Evolutionary conservation across 2,797 vertebrate genomes (phyloP).

Genomic region (Danio kyathit): DNA sequence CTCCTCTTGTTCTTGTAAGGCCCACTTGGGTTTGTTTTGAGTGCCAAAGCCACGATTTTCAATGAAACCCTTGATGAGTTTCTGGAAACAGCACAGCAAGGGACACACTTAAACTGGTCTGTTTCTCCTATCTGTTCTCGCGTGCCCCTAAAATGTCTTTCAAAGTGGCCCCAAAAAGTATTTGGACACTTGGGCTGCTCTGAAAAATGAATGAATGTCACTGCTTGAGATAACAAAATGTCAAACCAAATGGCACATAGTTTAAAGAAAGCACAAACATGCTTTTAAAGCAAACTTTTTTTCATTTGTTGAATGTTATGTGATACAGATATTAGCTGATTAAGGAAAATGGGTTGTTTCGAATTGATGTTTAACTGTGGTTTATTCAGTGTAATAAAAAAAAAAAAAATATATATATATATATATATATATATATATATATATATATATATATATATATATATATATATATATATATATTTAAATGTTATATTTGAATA

Average conservation of each 20-base stretch:
- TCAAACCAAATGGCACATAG: neutral
- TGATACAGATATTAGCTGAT: neutral
- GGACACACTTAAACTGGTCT: conserved; percentile 2
- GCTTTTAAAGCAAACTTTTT: neutral
- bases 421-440: too few species aligned
- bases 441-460: too few species aligned
- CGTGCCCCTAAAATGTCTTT: conserved; percentile 13
- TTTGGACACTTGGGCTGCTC: neutral
- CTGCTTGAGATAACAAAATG: conserved; percentile 8
- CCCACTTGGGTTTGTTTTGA: conserved; percentile 9
- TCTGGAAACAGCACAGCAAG: conserved; percentile 1
- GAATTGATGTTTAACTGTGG: neutral
- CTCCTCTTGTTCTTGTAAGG: neutral
- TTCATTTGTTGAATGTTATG: neutral
- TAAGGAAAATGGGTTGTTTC: neutral
- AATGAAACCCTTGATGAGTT: neutral
- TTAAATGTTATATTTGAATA: too few species aligned
- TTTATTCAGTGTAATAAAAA: too few species aligned
- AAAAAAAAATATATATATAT: too few species aligned
- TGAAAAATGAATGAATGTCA: conserved; percentile 1
- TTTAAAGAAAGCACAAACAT: neutral
- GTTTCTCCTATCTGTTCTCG: neutral
- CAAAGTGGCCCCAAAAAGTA: conserved; percentile 19
- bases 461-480: too few species aligned
- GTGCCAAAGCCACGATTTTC: neutral